Conservation (phyloP, 2,113 vertebrate genomes). For the Heterochromis multidens region DNA sequence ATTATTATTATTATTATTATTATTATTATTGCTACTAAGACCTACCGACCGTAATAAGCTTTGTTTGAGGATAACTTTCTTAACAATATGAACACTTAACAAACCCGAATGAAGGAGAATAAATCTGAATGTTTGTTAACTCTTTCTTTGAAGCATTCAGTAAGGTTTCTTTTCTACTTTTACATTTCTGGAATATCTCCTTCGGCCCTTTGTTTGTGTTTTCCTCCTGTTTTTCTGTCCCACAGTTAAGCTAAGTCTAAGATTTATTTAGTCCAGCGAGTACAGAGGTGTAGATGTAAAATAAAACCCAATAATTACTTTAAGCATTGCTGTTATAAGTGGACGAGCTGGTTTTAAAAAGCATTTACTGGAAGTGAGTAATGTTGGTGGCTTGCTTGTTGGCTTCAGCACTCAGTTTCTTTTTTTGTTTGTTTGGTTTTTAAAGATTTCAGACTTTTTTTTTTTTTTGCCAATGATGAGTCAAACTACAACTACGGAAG, state of each 20-base stretch:
- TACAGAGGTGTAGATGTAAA: slow-evolving; percentile 89
- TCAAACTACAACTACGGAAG: background rate
- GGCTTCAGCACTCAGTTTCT: slow-evolving; percentile 80
- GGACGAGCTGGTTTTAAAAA: slow-evolving; percentile 83
- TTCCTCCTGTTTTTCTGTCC: slow-evolving; percentile 76
- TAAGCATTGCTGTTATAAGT: slow-evolving; percentile 82
- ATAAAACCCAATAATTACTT: slow-evolving; percentile 76
- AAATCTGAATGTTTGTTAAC: slow-evolving; percentile 51
- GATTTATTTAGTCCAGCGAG: slow-evolving; percentile 87
- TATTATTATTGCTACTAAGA: slow-evolving; percentile 64
- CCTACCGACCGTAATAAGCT: slow-evolving; percentile 70
- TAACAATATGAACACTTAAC: slow-evolving; percentile 1
- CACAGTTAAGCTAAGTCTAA: slow-evolving; percentile 87
- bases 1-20: slow-evolving; percentile 39
- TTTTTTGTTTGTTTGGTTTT: too few relatives aligned
- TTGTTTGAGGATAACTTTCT: slow-evolving; percentile 66
- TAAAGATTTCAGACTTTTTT: slow-evolving; percentile 8
- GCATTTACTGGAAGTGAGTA: slow-evolving; percentile 84
- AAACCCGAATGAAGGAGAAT: slow-evolving; percentile 41
- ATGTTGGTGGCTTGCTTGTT: slow-evolving; percentile 90
- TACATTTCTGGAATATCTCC: slow-evolving; percentile 68
- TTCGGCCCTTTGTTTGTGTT: slow-evolving; percentile 1
- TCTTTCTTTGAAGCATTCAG: slow-evolving; percentile 12
- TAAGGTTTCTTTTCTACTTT: slow-evolving; percentile 55
- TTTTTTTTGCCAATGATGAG: background rate